Conservation (phyloP, 2,888 invertebrate species). For the Dione juno region DNA sequence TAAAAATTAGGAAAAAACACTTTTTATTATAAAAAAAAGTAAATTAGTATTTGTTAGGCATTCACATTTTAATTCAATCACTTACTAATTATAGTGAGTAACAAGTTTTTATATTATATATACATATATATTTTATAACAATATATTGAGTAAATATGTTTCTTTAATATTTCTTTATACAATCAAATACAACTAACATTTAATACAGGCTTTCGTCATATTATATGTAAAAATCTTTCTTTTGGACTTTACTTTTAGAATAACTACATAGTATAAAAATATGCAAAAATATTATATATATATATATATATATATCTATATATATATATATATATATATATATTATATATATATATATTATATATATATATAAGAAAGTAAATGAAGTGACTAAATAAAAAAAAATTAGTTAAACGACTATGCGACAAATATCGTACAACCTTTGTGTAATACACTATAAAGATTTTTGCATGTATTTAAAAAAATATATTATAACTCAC, state of each 20-base stretch:
- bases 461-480: too few relatives aligned
- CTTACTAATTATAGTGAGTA: neutral
- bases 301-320: too few relatives aligned
- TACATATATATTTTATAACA: neutral
- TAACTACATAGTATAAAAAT: neutral
- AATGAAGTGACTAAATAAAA: too few relatives aligned
- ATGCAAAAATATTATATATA: neutral
- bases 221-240: slow-evolving; percentile 7
- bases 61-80: neutral
- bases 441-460: too few relatives aligned
- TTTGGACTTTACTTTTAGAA: neutral
- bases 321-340: too few relatives aligned
- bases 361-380: too few relatives aligned
- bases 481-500: too few relatives aligned
- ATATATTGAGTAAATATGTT: neutral
- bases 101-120: neutral
- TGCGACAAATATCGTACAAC: too few relatives aligned
- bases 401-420: too few relatives aligned
- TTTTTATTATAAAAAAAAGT: neutral
- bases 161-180: neutral
- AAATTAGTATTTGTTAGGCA: neutral
- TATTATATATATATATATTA: too few relatives aligned
- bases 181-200: slow-evolving; percentile 9
- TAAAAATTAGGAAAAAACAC: neutral
- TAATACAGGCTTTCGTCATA: neutral